Conservation (phyloP, 1,140 invertebrate species). For the Eurosta solidaginis region DNA sequence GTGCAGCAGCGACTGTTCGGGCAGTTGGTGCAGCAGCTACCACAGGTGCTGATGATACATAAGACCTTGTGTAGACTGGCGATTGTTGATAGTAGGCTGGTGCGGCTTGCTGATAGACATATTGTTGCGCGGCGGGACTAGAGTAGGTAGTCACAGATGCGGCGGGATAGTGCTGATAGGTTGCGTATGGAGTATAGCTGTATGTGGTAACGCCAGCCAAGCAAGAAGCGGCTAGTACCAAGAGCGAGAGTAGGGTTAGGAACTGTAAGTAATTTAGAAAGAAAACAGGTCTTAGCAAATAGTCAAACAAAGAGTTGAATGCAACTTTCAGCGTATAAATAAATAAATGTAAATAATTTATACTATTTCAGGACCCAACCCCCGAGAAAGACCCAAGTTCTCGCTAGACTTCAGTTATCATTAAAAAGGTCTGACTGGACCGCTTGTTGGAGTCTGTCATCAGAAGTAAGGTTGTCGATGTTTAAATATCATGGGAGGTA, state of each 20-base stretch:
- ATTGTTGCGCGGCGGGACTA: not conserved
- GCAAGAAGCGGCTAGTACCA: constrained; percentile 43
- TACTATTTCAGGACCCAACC: not conserved
- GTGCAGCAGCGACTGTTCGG: not conserved
- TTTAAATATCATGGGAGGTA: too few relatives aligned
- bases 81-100: not conserved
- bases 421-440: too few relatives aligned
- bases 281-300: not conserved
- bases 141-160: constrained; percentile 29
- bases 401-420: too few relatives aligned
- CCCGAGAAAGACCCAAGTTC: not conserved
- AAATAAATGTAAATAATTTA: not conserved
- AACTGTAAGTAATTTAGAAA: constrained; percentile 36
- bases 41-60: not conserved
- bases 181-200: constrained; percentile 40
- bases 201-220: constrained; percentile 46
- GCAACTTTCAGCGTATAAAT: not conserved
- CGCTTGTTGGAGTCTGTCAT: too few relatives aligned
- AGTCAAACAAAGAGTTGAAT: not conserved
- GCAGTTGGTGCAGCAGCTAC: not conserved
- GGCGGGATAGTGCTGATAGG: constrained; percentile 39
- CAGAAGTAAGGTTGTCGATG: too few relatives aligned
- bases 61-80: not conserved
- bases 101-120: constrained; percentile 39
- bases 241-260: constrained; percentile 39